Conservation (phyloP, 2,113 vertebrate genomes). For the Ciconia boyciana region DNA sequence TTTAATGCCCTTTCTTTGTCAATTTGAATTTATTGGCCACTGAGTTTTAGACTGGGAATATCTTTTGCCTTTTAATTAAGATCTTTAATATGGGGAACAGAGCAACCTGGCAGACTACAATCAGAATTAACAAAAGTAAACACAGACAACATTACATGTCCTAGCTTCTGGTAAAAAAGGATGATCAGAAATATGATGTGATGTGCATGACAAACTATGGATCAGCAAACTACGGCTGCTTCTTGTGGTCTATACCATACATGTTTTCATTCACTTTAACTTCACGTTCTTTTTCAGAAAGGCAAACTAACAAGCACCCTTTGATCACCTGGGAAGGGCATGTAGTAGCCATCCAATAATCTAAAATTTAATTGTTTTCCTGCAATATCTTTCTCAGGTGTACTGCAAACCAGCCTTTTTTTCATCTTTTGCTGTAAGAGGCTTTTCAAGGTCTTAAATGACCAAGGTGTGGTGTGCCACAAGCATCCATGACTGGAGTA, state of each 20-base stretch:
- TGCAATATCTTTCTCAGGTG: not conserved
- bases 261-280: not conserved
- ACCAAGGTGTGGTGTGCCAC: not conserved
- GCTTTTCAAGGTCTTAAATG: not conserved
- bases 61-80: constrained; percentile 10
- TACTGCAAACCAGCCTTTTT: not conserved
- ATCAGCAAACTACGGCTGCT: not conserved
- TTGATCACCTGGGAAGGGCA: not conserved
- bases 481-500: not conserved
- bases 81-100: not conserved
- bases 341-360: not conserved
- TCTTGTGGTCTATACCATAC: not conserved
- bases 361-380: not conserved
- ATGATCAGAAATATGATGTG: not conserved
- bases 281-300: not conserved
- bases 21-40: not conserved
- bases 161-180: not conserved
- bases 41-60: not conserved
- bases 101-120: not conserved
- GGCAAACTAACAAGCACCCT: not conserved
- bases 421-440: not conserved
- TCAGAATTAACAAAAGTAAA: constrained; percentile 3
- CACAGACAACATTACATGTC: not conserved
- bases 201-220: not conserved
- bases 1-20: not conserved